A percentile compares a stretch with the other conserved stretches of the same genome.
These are phyloP conservation scores for Myioborus miniatus DNA, from an alignment of 2,797 vertebrate genomes.

Conservation along the genomic window DNA sequence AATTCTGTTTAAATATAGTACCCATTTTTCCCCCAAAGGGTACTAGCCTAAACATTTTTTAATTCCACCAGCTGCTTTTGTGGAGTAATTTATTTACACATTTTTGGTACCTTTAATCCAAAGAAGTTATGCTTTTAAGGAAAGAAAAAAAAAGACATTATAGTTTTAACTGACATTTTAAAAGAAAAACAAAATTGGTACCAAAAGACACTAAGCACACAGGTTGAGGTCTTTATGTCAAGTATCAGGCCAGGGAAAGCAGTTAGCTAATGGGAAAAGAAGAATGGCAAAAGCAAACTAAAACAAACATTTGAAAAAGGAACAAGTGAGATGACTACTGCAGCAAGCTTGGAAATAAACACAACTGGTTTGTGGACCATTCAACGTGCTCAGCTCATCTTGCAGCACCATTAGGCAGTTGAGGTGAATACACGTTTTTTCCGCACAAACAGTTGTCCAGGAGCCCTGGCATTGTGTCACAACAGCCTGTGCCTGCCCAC, in stretches of 20 bases:
- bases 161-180: neutral
- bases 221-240: constrained; percentile 52
- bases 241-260: constrained; percentile 45
- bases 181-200: neutral
- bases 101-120: constrained; percentile 54
- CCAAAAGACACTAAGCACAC: constrained; percentile 48
- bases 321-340: neutral
- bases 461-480: neutral
- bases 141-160: neutral
- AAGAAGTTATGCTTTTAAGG: neutral
- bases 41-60: neutral
- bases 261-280: neutral
- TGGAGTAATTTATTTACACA: constrained; percentile 43
- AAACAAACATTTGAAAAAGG: neutral
- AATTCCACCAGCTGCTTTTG: constrained; percentile 34
- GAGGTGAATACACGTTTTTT: neutral
- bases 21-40: neutral
- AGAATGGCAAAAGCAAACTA: neutral
- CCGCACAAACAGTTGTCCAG: constrained; percentile 17
- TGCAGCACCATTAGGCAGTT: constrained; percentile 4
- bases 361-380: constrained; percentile 19
- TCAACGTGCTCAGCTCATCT: neutral
- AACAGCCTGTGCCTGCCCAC: rapidly evolving
- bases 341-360: neutral
- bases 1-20: constrained; percentile 35